phyloP scores from a whole-genome alignment of 2,888 invertebrate genomes.

The Eristalis intricaria region DNA sequence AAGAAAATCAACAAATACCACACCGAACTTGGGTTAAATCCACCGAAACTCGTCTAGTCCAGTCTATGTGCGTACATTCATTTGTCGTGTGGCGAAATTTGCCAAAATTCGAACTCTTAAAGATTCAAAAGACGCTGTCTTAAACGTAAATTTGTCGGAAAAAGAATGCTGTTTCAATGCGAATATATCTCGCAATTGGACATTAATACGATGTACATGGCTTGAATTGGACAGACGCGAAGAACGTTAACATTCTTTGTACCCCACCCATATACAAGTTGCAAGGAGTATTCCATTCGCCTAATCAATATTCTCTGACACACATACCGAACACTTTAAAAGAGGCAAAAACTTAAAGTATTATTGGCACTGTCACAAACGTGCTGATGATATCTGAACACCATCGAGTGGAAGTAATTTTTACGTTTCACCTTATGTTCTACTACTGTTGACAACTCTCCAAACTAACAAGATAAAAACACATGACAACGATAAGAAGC shows the following conservation, averaged over 20 bases:
- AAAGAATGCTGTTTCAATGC: not conserved
- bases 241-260: not conserved
- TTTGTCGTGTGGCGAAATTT: too few relatives aligned
- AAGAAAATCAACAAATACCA: too few relatives aligned
- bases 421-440: constrained; percentile 1
- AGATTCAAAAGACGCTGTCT: not conserved
- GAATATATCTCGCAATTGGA: not conserved
- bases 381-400: constrained; percentile 28
- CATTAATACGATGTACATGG: not conserved
- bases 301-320: not conserved
- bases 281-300: not conserved
- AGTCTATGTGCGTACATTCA: too few relatives aligned
- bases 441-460: constrained; percentile 24
- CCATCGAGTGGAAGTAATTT: not conserved
- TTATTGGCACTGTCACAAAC: constrained; percentile 5
- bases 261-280: not conserved
- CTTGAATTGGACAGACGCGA: not conserved
- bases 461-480: constrained; percentile 9
- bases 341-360: not conserved
- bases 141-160: not conserved
- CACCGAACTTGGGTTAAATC: too few relatives aligned
- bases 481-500: not conserved
- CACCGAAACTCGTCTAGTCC: too few relatives aligned
- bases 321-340: not conserved
- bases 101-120: not conserved